Evolutionary conservation across 2,113 vertebrate genomes (phyloP).

Genomic region (Epinephelus lanceolatus): DNA sequence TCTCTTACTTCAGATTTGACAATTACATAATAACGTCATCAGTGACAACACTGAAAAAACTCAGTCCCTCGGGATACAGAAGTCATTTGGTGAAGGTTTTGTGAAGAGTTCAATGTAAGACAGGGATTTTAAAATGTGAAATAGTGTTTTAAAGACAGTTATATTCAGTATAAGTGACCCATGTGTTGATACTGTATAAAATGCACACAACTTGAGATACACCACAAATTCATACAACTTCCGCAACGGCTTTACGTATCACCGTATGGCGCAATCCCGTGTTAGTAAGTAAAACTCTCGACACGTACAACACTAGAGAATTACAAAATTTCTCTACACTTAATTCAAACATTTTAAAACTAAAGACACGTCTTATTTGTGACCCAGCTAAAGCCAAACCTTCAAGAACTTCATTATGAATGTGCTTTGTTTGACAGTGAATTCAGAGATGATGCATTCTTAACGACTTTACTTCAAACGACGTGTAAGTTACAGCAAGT

Average conservation of each 20-base stretch:
- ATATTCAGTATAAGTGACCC: too few species aligned
- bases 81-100: not conserved
- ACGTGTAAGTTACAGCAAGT: not conserved
- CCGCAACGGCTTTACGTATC: conserved; percentile 14
- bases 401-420: not conserved
- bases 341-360: not conserved
- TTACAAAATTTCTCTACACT: not conserved
- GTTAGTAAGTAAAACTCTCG: not conserved
- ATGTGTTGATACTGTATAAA: too few species aligned
- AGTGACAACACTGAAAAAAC: not conserved
- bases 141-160: not conserved
- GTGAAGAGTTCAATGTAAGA: not conserved
- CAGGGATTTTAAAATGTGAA: too few species aligned
- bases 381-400: too few species aligned
- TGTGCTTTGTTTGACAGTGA: not conserved
- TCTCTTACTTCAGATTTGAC: not conserved
- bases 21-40: not conserved
- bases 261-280: not conserved
- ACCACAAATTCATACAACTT: conserved; percentile 38
- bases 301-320: too few species aligned
- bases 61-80: too few species aligned
- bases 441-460: not conserved
- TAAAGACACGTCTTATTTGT: too few species aligned
- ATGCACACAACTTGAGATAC: fast-evolving
- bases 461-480: not conserved